These are phyloP conservation scores for Deilephila porcellus DNA, from an alignment of 2,888 invertebrate genomes.

Conservation along the genomic window DNA sequence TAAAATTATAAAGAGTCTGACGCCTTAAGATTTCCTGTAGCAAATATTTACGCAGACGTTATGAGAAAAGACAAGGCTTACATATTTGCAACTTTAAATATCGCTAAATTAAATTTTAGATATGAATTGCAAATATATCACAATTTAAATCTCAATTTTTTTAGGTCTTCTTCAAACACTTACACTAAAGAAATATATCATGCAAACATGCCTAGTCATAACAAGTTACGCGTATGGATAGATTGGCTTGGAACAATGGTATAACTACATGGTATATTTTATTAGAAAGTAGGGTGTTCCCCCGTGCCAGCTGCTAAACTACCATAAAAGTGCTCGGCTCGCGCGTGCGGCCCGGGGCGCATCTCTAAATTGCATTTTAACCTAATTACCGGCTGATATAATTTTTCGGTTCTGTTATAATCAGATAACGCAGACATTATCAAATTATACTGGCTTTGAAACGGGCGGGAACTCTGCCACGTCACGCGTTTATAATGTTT, in stretches of 20 bases:
- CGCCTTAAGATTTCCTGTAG: background rate
- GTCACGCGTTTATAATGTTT: background rate
- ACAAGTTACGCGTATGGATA: background rate
- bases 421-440: constrained; percentile 80
- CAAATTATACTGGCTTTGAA: constrained; percentile 74
- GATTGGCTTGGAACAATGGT: background rate
- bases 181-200: too few relatives aligned
- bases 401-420: constrained; percentile 83
- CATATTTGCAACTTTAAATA: background rate
- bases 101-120: background rate
- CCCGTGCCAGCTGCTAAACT: constrained; percentile 45
- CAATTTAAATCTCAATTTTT: background rate
- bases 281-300: constrained; percentile 31
- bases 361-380: constrained; percentile 84
- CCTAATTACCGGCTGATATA: constrained; percentile 82
- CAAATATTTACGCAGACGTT: background rate
- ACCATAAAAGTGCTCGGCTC: constrained; percentile 61
- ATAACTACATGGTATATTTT: constrained; percentile 27
- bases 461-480: constrained; percentile 61
- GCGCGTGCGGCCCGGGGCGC: constrained; percentile 77
- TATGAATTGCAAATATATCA: background rate
- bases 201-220: background rate
- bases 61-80: background rate
- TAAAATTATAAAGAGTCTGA: too few relatives aligned
- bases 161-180: too few relatives aligned